Conservation (phyloP, 2,888 invertebrate genomes). For the Acronicta psi region DNA sequence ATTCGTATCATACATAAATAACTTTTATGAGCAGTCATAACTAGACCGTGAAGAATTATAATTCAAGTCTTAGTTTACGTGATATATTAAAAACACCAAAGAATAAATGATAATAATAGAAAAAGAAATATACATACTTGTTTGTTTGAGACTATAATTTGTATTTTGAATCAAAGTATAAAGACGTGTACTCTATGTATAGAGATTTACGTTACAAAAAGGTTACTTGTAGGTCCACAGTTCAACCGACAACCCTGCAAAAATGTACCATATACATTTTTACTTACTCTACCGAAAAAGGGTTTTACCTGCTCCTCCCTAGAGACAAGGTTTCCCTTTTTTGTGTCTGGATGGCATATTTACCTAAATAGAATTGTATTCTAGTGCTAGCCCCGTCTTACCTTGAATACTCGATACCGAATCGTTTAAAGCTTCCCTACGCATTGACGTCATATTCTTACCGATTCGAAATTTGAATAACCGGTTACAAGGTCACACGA, state of each 20-base stretch:
- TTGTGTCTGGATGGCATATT: conserved; percentile 14
- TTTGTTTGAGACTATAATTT: not conserved
- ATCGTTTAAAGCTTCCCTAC: conserved; percentile 19
- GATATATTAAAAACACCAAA: no score
- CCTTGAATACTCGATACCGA: conserved; percentile 33
- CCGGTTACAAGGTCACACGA: conserved; percentile 27
- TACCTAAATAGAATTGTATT: conserved; percentile 30
- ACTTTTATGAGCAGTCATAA: conserved; percentile 10
- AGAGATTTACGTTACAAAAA: conserved; percentile 11
- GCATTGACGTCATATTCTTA: conserved; percentile 35
- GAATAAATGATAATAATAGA: not conserved
- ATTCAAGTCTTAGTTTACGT: conserved; percentile 6
- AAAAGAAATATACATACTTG: no score
- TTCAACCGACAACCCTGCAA: conserved; percentile 35
- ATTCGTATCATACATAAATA: conserved; percentile 1
- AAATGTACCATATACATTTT: conserved; percentile 22
- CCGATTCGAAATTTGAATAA: conserved; percentile 38
- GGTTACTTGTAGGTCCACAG: conserved; percentile 23
- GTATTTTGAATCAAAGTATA: not conserved
- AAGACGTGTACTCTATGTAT: conserved; percentile 1
- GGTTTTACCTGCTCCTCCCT: conserved; percentile 36
- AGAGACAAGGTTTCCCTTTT: conserved; percentile 35
- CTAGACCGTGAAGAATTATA: conserved; percentile 14
- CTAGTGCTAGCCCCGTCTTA: conserved; percentile 10
- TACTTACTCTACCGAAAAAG: conserved; percentile 28